These are phyloP conservation scores for Chaenogobius annularis DNA, from an alignment of 2,113 vertebrate genomes.

Conservation along the genomic window DNA sequence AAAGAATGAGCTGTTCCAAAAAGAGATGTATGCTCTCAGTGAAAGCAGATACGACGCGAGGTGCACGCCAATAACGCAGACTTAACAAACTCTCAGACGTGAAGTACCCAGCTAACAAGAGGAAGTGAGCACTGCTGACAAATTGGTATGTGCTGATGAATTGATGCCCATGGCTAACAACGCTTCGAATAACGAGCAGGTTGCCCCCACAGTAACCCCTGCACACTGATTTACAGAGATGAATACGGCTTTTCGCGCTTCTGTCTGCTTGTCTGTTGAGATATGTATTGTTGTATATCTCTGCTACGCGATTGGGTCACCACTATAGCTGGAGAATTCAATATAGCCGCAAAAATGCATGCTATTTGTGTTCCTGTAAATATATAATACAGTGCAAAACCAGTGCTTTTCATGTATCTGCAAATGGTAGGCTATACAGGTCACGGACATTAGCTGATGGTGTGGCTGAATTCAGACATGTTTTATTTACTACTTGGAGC, in stretches of 20 bases:
- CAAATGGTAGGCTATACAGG: slow-evolving; percentile 52
- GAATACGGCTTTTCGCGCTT: slow-evolving; percentile 33
- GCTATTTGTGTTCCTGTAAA: slow-evolving; percentile 51
- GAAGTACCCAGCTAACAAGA: slow-evolving; percentile 69
- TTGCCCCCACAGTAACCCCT: slow-evolving; percentile 68
- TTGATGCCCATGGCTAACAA: slow-evolving; percentile 62
- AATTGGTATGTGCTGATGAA: slow-evolving; percentile 71
- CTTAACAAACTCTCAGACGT: slow-evolving; percentile 56
- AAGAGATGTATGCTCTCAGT: not conserved
- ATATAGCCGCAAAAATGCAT: slow-evolving; percentile 20
- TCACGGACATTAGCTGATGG: slow-evolving; percentile 50
- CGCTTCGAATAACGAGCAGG: slow-evolving; percentile 75
- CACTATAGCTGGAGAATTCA: slow-evolving; percentile 26
- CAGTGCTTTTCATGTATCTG: slow-evolving; percentile 52
- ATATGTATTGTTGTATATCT: slow-evolving; percentile 7
- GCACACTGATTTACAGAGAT: slow-evolving; percentile 57
- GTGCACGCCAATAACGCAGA: slow-evolving; percentile 9
- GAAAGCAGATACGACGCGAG: not conserved
- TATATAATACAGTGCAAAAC: slow-evolving; percentile 29
- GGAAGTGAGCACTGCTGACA: slow-evolving; percentile 65
- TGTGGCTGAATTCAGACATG: slow-evolving; percentile 48
- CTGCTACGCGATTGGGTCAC: slow-evolving; percentile 27
- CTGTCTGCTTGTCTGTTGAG: slow-evolving; percentile 1
- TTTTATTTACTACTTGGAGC: slow-evolving; percentile 59
- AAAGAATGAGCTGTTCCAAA: not conserved